Conservation (phyloP, 2,113 vertebrate genomes). For the Cavia aperea region DNA sequence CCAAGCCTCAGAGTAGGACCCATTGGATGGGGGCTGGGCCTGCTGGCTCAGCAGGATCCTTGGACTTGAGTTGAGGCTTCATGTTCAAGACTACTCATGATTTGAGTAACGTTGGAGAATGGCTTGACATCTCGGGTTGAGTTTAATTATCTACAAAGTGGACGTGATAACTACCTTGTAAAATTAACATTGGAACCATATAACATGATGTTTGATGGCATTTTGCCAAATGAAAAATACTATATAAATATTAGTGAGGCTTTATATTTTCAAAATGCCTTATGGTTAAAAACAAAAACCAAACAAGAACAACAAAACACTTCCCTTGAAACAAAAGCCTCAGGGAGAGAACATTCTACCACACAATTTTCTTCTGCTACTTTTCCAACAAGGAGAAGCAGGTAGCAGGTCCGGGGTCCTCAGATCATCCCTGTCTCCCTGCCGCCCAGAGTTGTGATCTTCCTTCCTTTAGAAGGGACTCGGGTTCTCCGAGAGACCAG, state of each 20-base stretch:
- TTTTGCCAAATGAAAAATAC: neutral
- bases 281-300: neutral
- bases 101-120: neutral
- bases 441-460: neutral
- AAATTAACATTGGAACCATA: constrained; percentile 1
- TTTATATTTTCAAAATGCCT: constrained; percentile 4
- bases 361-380: neutral
- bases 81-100: neutral
- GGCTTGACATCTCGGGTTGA: neutral
- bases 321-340: neutral
- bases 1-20: neutral
- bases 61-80: neutral
- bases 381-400: neutral
- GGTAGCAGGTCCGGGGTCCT: no score
- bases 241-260: neutral
- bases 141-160: neutral
- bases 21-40: no score
- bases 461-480: neutral
- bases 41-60: neutral
- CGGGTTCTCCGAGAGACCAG: neutral
- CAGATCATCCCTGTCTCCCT: neutral
- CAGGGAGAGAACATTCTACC: neutral
- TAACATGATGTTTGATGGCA: neutral
- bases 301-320: neutral
- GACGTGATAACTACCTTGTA: neutral